phyloP scores from a whole-genome alignment of 2,113 vertebrate species.

The Pseudorhombus dupliciocellatus region DNA sequence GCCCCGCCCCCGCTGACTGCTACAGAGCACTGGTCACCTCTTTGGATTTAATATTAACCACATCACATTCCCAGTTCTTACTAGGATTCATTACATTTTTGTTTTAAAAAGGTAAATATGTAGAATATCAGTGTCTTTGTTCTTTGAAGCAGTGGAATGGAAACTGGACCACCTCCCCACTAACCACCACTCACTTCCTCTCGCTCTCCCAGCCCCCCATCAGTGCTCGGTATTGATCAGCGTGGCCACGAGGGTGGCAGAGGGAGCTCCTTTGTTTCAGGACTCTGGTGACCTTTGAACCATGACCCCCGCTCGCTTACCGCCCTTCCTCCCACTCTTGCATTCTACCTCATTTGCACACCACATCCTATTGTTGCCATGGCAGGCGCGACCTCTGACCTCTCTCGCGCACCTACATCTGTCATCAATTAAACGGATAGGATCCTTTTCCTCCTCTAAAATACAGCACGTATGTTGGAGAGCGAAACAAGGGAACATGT shows the following conservation, averaged over 20 bases:
- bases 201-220: conserved; percentile 30
- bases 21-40: too few relatives aligned
- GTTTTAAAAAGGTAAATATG: background rate
- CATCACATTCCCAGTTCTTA: too few relatives aligned
- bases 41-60: too few relatives aligned
- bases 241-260: conserved; percentile 49
- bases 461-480: conserved; percentile 34
- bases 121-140: background rate
- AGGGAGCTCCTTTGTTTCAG: conserved; percentile 76
- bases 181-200: conserved; percentile 29
- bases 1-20: too few relatives aligned
- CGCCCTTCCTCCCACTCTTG: conserved; percentile 35
- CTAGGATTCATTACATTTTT: background rate
- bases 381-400: conserved; percentile 81
- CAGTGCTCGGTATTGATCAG: conserved; percentile 69
- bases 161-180: conserved; percentile 10
- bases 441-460: conserved; percentile 58
- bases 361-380: conserved; percentile 70
- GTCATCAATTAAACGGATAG: conserved; percentile 79
- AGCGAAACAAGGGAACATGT: conserved; percentile 30
- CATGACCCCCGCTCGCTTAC: conserved; percentile 56
- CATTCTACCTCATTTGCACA: conserved; percentile 58
- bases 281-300: conserved; percentile 68
- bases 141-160: background rate
- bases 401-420: conserved; percentile 80